Conservation (phyloP, 1,140 invertebrate genomes). For the Hylaeus anthracinus region DNA sequence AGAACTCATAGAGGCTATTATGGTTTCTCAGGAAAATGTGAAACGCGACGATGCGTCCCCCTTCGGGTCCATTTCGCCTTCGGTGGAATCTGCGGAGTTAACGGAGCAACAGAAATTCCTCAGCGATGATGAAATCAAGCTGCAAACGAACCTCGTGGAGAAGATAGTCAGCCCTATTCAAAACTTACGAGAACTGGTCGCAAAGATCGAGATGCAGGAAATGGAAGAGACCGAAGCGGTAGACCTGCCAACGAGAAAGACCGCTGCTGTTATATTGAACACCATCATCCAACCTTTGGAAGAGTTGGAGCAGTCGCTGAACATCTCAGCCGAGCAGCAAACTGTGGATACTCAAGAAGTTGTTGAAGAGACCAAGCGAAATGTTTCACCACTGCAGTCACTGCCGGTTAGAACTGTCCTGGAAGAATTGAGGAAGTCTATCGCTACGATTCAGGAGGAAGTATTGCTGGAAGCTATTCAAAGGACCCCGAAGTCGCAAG, state of each 20-base stretch:
- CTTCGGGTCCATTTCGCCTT: conserved; percentile 22
- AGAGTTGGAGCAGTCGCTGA: conserved; percentile 36
- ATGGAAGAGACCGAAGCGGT: conserved; percentile 19
- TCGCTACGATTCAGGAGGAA: conserved; percentile 45
- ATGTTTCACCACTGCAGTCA: background rate
- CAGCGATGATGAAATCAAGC: background rate
- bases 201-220: conserved; percentile 29
- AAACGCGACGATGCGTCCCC: conserved; percentile 22
- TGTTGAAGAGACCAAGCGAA: background rate
- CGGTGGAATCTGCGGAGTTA: background rate
- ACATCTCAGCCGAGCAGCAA: conserved; percentile 14
- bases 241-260: background rate
- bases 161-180: conserved; percentile 28
- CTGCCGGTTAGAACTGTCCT: conserved; percentile 11
- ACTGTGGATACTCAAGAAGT: background rate
- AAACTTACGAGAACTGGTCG: conserved; percentile 23
- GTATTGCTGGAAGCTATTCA: background rate
- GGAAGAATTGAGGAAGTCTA: conserved; percentile 42
- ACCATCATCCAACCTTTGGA: conserved; percentile 45
- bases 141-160: conserved; percentile 3
- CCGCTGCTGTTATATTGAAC: conserved; percentile 18
- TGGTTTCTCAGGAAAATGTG: conserved; percentile 49
- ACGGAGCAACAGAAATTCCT: conserved; percentile 7
- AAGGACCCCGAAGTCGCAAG: background rate
- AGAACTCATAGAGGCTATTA: conserved; percentile 68